Evolutionary conservation across 2,888 invertebrate genomes (phyloP).

Genomic region (Ochropleura leucogaster): DNA sequence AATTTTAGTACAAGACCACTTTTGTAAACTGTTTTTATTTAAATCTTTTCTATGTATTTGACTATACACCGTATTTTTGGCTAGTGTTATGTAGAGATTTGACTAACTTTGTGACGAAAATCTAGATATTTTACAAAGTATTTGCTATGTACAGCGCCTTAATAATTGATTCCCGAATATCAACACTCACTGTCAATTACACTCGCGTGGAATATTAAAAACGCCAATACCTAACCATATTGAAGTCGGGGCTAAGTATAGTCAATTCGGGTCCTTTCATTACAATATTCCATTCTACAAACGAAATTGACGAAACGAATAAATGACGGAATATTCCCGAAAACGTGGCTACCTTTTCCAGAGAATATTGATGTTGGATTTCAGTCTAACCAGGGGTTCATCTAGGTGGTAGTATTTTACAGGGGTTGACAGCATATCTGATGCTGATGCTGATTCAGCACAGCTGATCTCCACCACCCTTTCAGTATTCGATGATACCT

Average conservation of each 20-base stretch:
- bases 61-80: no score
- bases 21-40: no score
- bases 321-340: constrained; percentile 21
- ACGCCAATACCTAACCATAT: constrained; percentile 4
- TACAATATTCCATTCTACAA: constrained; percentile 22
- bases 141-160: neutral
- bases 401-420: neutral
- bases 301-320: constrained; percentile 1
- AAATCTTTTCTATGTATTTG: no score
- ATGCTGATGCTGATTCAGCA: no score
- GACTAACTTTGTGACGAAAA: no score
- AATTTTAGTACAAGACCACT: no score
- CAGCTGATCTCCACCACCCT: no score
- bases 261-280: constrained; percentile 36
- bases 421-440: neutral
- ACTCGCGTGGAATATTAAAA: constrained; percentile 9
- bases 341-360: neutral
- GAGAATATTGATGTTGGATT: neutral
- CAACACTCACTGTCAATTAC: constrained; percentile 14
- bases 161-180: neutral
- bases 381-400: neutral
- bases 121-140: no score
- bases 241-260: constrained; percentile 1
- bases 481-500: neutral
- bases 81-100: no score